A percentile compares a stretch with the other conserved stretches of the same genome.
These are phyloP conservation scores for Drosophila gunungcola DNA, from an alignment of 1,140 invertebrate species.

Conservation along the genomic window DNA sequence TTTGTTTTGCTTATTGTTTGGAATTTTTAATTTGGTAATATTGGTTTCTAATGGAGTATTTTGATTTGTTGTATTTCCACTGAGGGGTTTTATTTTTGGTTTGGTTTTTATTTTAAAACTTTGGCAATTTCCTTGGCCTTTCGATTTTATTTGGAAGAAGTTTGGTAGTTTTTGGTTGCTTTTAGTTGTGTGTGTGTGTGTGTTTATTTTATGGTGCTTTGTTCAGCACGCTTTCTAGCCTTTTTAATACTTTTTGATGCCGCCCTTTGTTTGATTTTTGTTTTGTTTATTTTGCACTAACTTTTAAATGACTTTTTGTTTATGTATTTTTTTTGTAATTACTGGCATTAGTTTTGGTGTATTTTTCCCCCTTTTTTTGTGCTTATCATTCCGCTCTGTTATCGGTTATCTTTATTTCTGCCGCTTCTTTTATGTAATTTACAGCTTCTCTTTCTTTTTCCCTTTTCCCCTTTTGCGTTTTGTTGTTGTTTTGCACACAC, in stretches of 20 bases:
- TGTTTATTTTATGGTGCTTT: not conserved
- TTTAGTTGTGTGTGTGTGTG: not conserved
- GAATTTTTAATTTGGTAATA: not conserved
- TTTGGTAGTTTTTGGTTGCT: not conserved
- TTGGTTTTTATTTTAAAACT: not conserved
- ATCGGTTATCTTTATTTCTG: slow-evolving; percentile 17
- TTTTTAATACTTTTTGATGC: not conserved
- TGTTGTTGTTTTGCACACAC: slow-evolving; percentile 44
- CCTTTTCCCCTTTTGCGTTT: slow-evolving; percentile 15
- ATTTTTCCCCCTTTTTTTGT: slow-evolving; percentile 29
- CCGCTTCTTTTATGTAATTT: slow-evolving; percentile 61
- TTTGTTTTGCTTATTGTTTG: not conserved
- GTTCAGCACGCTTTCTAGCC: not conserved
- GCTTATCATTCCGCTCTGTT: slow-evolving; percentile 28
- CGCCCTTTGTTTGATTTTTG: slow-evolving; percentile 11
- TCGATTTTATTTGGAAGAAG: not conserved
- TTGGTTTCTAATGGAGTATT: not conserved
- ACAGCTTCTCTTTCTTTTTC: slow-evolving; percentile 21
- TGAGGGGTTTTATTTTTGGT: slow-evolving; percentile 2
- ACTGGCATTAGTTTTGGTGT: slow-evolving; percentile 1
- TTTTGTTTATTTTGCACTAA: slow-evolving; percentile 11
- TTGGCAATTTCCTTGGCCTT: slow-evolving; percentile 8
- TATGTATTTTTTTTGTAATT: not conserved
- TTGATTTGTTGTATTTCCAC: slow-evolving; percentile 6
- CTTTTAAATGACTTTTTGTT: slow-evolving; percentile 5